phyloP scores from a whole-genome alignment of 2,113 vertebrate species.

The Oryzias melastigma region DNA sequence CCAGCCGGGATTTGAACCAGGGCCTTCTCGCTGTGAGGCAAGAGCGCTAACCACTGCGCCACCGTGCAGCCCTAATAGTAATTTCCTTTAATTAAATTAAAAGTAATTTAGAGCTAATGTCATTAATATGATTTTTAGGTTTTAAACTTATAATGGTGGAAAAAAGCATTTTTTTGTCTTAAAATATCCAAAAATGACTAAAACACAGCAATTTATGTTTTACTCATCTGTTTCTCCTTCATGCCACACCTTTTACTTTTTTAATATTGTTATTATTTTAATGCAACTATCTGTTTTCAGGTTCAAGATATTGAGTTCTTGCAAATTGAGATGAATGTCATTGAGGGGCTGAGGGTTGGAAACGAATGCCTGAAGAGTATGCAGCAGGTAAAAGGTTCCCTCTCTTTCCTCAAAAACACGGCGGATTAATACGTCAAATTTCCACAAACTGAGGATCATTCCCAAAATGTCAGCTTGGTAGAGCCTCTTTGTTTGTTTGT shows the following conservation, averaged over 20 bases:
- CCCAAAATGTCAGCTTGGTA: too few species aligned
- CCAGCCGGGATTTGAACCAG: too few species aligned
- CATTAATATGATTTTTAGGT: too few species aligned
- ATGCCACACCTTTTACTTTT: neutral
- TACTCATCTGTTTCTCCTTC: neutral
- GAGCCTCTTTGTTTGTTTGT: neutral
- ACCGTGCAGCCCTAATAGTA: too few species aligned
- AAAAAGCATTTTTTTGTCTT: too few species aligned
- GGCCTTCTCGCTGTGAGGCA: too few species aligned
- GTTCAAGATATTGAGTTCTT: constrained; percentile 94
- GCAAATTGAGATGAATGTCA: constrained; percentile 92
- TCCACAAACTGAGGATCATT: constrained; percentile 5
- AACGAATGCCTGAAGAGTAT: constrained; percentile 93
- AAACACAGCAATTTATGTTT: neutral
- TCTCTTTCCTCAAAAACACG: neutral
- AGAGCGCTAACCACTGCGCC: too few species aligned
- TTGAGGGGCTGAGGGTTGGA: constrained; percentile 88
- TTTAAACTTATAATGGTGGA: too few species aligned
- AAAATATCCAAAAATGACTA: too few species aligned
- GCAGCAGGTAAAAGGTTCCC: constrained; percentile 82
- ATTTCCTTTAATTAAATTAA: too few species aligned
- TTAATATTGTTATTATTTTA: neutral
- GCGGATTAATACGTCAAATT: constrained; percentile 10
- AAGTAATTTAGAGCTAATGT: too few species aligned
- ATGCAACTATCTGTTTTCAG: constrained; percentile 62